Conservation (phyloP, 2,888 invertebrate genomes). For the Eurytoma californica region DNA sequence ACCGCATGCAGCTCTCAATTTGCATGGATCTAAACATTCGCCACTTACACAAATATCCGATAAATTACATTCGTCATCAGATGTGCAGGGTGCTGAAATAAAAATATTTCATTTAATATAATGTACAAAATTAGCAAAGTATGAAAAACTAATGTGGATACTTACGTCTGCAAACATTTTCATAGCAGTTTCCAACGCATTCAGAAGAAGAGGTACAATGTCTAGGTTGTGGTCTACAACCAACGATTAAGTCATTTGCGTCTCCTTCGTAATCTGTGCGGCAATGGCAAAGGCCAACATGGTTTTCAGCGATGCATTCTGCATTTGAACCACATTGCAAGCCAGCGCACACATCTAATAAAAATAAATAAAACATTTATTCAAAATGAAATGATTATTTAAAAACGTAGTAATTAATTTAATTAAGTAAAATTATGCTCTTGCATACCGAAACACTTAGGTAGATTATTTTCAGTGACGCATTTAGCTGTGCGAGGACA, state of each 20-base stretch:
- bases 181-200: constrained; percentile 88
- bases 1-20: constrained; percentile 86
- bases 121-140: neutral
- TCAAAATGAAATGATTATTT: no score
- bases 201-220: constrained; percentile 84
- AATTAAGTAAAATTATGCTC: neutral
- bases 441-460: constrained; percentile 84
- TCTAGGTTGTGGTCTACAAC: constrained; percentile 86
- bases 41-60: constrained; percentile 88
- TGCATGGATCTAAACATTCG: constrained; percentile 89
- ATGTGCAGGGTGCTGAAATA: constrained; percentile 82
- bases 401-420: neutral
- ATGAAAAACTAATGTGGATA: constrained; percentile 58
- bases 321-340: constrained; percentile 88
- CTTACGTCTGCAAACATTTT: constrained; percentile 88
- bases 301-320: constrained; percentile 86
- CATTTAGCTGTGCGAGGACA: constrained; percentile 90
- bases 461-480: constrained; percentile 81
- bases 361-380: constrained; percentile 18
- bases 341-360: constrained; percentile 85
- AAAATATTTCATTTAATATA: neutral
- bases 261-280: constrained; percentile 86
- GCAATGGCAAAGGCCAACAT: constrained; percentile 87
- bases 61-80: constrained; percentile 86
- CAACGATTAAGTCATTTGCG: constrained; percentile 81